phyloP scores from a whole-genome alignment of 2,888 invertebrate genomes.

The Thysanoteuthis rhombus region DNA sequence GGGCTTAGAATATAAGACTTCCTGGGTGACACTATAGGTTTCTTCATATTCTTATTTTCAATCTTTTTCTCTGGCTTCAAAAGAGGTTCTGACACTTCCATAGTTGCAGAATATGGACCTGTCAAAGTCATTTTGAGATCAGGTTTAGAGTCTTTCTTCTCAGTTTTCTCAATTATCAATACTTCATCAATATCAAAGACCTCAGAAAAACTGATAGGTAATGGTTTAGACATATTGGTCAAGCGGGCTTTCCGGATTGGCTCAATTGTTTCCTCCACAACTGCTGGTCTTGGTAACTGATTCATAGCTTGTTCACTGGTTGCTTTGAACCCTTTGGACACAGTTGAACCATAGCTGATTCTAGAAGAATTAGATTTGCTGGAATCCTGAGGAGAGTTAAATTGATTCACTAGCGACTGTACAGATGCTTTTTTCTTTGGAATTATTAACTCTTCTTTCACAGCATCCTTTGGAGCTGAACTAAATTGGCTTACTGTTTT shows the following conservation, averaged over 20 bases:
- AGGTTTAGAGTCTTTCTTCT: background rate
- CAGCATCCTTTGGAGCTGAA: background rate
- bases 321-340: background rate
- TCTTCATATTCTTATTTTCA: background rate
- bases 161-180: background rate
- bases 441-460: background rate
- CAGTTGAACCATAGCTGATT: background rate
- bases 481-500: background rate
- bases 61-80: background rate
- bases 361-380: background rate
- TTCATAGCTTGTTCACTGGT: background rate
- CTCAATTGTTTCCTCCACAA: background rate
- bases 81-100: background rate
- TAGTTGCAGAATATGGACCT: background rate
- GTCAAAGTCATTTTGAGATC: conserved; percentile 23
- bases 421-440: background rate
- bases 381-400: background rate
- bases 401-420: background rate
- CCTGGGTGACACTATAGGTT: background rate
- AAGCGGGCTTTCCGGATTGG: background rate
- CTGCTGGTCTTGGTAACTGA: background rate
- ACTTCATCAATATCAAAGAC: conserved; percentile 13
- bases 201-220: background rate
- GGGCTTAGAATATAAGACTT: background rate
- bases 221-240: background rate